A percentile compares a stretch with the other conserved stretches of the same genome.
Evolutionary conservation across 2,888 invertebrate species (phyloP).

Genomic region (Pachycephus smyrnensis): DNA sequence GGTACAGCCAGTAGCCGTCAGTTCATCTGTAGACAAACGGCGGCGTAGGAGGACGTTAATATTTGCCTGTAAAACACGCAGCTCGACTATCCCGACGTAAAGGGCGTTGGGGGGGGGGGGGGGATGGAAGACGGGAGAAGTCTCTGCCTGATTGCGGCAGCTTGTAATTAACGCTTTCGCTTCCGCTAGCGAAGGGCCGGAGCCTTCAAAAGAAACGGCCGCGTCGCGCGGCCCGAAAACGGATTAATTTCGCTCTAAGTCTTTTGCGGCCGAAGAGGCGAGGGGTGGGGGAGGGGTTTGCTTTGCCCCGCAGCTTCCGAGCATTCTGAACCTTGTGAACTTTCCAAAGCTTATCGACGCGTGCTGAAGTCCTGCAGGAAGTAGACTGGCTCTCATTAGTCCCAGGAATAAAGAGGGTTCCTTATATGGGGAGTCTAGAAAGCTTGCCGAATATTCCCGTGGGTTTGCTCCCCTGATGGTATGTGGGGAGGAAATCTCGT

Average conservation of each 20-base stretch:
- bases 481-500: neutral
- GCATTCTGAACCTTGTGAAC: neutral
- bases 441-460: neutral
- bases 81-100: slow-evolving; percentile 34
- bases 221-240: slow-evolving; percentile 35
- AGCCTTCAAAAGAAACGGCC: slow-evolving; percentile 47
- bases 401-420: neutral
- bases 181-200: slow-evolving; percentile 31
- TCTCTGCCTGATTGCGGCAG: slow-evolving; percentile 48
- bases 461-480: neutral
- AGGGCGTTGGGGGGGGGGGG: neutral
- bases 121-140: neutral
- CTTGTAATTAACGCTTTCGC: slow-evolving; percentile 59
- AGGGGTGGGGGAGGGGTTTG: neutral
- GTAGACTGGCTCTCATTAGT: neutral
- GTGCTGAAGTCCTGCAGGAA: neutral
- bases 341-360: neutral
- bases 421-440: neutral
- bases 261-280: neutral
- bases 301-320: neutral
- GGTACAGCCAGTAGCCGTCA: neutral
- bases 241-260: slow-evolving; percentile 41
- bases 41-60: slow-evolving; percentile 19
- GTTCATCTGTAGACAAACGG: neutral
- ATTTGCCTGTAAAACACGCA: slow-evolving; percentile 45